Evolutionary conservation across 2,797 vertebrate genomes (phyloP), one percentile per base, ranked within the genome.

Genomic region (Morus bassanus): DNA sequence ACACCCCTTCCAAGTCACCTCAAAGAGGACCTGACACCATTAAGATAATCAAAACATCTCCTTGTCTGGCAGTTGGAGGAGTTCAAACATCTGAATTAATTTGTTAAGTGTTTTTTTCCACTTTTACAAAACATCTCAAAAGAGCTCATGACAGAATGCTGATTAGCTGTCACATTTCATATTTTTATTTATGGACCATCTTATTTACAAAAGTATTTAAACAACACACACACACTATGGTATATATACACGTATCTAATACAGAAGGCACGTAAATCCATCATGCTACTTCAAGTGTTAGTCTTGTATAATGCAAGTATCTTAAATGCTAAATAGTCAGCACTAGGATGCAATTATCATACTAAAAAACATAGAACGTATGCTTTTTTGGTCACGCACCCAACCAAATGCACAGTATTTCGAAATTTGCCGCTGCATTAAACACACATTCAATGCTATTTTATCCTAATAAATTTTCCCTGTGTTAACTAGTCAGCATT

Each of bases 201-300:
- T 76, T 61, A 37, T n/a, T 69, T 81, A 31, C 33, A 28, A 1
- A 65, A 63, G 16, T 31, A 63, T 43, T 67, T 67, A 50, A 70
- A 4, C 18, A 82, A 51, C 59, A 91, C 24, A 19, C 6, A 7
- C 13, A 22, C 30, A 14, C 16, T 33, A 13, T 2, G 5, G n/a
- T 54, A 24, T 3, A 24, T 11, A 56, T 14, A 61, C 46, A 25
- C 0, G 13, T 15, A 33, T 22, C 39, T 31, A 56, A 57, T 4
- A 16, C 12, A 51, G 54, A 16, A 73, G 63, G 39, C 28, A 57
- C 1, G 2, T 35, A 89, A 94, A 88, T 28, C 33, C 75, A 73
- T 17, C 31, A 4, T 0, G 0, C 11, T 53, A 19, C 31, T 88
- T 41, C 56, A 69, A 8, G 11, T 8, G 25, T 35, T 65, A 19